Evolutionary conservation across 1,140 invertebrate genomes (phyloP), one percentile per base, ranked within the genome.

Genomic region (Tetragonula clypearis): DNA sequence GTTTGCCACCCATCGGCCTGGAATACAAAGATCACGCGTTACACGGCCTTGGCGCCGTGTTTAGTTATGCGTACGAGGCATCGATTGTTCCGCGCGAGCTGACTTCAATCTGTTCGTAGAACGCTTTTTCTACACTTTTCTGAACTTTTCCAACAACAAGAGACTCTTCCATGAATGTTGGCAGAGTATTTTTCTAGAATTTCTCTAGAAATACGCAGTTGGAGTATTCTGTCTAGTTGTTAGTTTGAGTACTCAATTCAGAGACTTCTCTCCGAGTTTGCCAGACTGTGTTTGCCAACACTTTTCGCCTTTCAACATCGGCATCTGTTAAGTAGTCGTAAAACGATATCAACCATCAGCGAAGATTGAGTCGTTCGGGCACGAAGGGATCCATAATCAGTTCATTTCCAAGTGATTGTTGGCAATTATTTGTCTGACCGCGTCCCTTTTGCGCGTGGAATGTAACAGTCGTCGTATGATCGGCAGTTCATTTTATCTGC

Each of bases 361-460:
- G 15, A 26, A 17, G 60, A 84, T 84, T 79, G 82, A 84, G 82
- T 41, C 56, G 53, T 84, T 78, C 8, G 12, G 26, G 12, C 23
- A 12, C 23, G 14, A 19, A n/a, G 12, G 82, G 19, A 69, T 55
- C n/a, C 55, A 78, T 77, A 66, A 83, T 58, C 73, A 26, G 66
- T 77, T 77, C 55, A 76, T 58, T 60, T 19, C 2, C 30, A 8
- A 1, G 62, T 23, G 15, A 41, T 15, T 55, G 62, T 79, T 66
- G 19, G 15, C 55, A 21, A 60, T 79, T 56, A 65, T 26, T 72
- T 26, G 69, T 74, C 49, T 35, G 41, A 41, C 41, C 53, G 41
- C 23, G 41, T 80, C 60, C 53, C 49, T 35, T 53, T 9, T 1
- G 23, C 23, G 14, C 19, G 2, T 12, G 49, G 77, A 74, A 68